Evolutionary conservation across 2,888 invertebrate species (phyloP).

Genomic region (Anthophora plumipes): DNA sequence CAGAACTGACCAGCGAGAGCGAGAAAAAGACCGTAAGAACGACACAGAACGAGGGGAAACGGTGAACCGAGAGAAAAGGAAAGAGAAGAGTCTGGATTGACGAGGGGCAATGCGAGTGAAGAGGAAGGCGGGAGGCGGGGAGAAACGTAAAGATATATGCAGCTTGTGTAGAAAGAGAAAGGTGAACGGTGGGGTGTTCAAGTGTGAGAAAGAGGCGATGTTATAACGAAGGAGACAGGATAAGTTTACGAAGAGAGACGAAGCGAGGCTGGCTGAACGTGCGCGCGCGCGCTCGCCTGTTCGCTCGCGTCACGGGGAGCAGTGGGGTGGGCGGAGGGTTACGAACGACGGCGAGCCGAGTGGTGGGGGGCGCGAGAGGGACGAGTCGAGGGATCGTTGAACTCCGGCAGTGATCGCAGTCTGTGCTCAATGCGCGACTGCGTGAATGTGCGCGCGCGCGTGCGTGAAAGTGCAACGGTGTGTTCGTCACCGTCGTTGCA

Average conservation of each 20-base stretch:
- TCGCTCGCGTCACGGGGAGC: slow-evolving; percentile 6
- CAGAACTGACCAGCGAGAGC: background rate
- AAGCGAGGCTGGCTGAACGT: slow-evolving; percentile 20
- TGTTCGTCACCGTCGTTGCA: slow-evolving; percentile 26
- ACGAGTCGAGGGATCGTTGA: slow-evolving; percentile 76
- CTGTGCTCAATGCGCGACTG: slow-evolving; percentile 71
- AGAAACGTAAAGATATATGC: slow-evolving; percentile 25
- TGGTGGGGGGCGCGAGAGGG: slow-evolving; percentile 59
- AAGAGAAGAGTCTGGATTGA: background rate
- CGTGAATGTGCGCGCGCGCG: slow-evolving; percentile 55
- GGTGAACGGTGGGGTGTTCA: background rate
- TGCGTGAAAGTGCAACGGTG: slow-evolving; percentile 52
- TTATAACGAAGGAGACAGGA: slow-evolving; percentile 34
- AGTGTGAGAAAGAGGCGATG: background rate
- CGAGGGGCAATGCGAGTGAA: slow-evolving; percentile 20
- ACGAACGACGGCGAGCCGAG: background rate
- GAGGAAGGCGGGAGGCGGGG: background rate
- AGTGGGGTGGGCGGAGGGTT: background rate
- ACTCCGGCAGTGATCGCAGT: slow-evolving; percentile 74
- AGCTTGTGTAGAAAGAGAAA: slow-evolving; percentile 34
- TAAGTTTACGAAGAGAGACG: slow-evolving; percentile 30
- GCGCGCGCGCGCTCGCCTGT: no score
- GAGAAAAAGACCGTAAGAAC: background rate
- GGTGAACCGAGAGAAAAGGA: slow-evolving; percentile 15
- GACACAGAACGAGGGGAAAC: slow-evolving; percentile 29